Evolutionary conservation across 2,797 vertebrate species (phyloP).

Genomic region (Chaetodon trifasciatus): DNA sequence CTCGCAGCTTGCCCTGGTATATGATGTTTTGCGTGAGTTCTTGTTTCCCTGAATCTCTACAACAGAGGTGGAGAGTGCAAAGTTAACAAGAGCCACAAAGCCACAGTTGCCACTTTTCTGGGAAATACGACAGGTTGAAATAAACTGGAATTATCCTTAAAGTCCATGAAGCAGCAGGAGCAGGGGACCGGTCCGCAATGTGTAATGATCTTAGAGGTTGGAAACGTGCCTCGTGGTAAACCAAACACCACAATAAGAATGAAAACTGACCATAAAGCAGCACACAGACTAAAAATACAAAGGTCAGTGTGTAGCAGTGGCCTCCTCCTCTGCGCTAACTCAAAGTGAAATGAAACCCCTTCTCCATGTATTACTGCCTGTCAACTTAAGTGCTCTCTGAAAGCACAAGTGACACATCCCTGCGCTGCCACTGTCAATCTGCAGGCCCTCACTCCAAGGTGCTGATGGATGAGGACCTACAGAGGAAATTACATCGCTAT

Average conservation of each 20-base stretch:
- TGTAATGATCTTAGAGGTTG: conserved; percentile 31
- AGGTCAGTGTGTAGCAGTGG: neutral
- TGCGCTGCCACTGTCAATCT: conserved; percentile 27
- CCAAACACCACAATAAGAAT: conserved; percentile 51
- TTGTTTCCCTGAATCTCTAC: neutral
- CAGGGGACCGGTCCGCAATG: conserved; percentile 16
- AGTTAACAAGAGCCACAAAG: neutral
- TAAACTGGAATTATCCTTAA: conserved; percentile 4
- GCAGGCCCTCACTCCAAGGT: conserved; percentile 34
- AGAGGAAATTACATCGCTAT: conserved; percentile 72
- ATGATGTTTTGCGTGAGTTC: neutral
- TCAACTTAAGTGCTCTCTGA: conserved; percentile 28
- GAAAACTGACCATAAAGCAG: conserved; percentile 38
- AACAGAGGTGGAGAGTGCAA: neutral
- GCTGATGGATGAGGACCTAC: conserved; percentile 53
- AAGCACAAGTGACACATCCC: conserved; percentile 32
- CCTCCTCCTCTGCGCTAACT: conserved; percentile 3
- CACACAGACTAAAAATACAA: conserved; percentile 13
- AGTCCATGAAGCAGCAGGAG: conserved; percentile 20
- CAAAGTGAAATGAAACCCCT: conserved; percentile 28
- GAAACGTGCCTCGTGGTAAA: conserved; percentile 36
- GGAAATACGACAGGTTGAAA: neutral
- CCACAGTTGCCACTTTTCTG: neutral
- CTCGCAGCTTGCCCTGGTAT: neutral
- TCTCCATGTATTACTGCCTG: conserved; percentile 18